A percentile compares a stretch with the other conserved stretches of the same genome.
Conservation (phyloP, 2,888 invertebrate species). For the Frankliniella fusca region DNA sequence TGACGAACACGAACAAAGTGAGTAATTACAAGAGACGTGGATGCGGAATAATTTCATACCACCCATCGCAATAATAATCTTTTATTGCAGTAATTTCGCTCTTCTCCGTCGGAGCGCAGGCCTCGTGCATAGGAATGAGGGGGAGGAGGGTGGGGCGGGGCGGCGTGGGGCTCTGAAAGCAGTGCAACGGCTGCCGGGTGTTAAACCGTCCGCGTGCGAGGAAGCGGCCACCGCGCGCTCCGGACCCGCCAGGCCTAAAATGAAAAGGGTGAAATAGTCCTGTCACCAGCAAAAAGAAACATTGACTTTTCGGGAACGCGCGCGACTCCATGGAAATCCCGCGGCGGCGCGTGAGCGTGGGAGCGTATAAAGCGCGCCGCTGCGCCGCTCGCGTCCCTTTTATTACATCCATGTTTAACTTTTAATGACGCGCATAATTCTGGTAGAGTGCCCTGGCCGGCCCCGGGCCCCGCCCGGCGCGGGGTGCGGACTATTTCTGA, state of each 20-base stretch:
- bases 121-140: background rate
- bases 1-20: conserved; percentile 10
- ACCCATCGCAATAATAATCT: conserved; percentile 6
- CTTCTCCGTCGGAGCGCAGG: background rate
- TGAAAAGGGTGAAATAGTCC: conserved; percentile 5
- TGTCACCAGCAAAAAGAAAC: background rate
- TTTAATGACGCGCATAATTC: too few relatives aligned
- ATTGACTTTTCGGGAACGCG: background rate
- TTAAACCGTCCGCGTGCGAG: too few relatives aligned
- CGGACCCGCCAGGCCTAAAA: background rate
- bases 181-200: background rate
- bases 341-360: too few relatives aligned
- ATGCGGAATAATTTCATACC: background rate
- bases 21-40: conserved; percentile 6
- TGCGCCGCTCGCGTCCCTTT: too few relatives aligned
- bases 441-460: too few relatives aligned
- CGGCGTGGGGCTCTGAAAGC: background rate
- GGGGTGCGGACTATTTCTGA: background rate
- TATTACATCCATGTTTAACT: too few relatives aligned
- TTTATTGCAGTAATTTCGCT: conserved; percentile 6
- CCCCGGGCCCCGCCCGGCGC: background rate
- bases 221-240: too few relatives aligned
- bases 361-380: too few relatives aligned
- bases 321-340: too few relatives aligned
- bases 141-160: background rate